These are phyloP conservation scores for Misgurnus anguillicaudatus DNA, from an alignment of 2,113 vertebrate genomes.

Conservation along the genomic window DNA sequence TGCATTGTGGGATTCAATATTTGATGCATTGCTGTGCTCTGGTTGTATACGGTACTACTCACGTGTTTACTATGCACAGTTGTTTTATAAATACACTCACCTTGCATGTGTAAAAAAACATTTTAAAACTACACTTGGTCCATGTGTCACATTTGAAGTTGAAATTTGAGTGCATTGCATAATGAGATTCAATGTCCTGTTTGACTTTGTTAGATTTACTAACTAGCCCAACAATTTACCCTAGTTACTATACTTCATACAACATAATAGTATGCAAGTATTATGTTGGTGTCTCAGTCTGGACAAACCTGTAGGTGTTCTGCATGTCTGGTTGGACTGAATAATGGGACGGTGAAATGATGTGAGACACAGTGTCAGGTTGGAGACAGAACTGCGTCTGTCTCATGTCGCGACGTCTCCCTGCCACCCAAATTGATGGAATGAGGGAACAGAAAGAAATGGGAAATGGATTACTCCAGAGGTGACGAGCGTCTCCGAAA, in stretches of 20 bases:
- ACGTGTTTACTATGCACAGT: no score
- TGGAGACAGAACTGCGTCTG: not conserved
- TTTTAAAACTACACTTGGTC: no score
- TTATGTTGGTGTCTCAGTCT: not conserved
- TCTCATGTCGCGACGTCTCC: not conserved
- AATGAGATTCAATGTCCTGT: no score
- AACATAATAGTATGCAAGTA: not conserved
- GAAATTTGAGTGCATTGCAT: no score
- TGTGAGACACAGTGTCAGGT: no score
- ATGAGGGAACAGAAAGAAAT: slow-evolving; percentile 20
- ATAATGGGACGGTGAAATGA: not conserved
- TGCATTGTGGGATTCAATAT: not conserved
- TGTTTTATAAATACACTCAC: no score
- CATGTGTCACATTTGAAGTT: no score
- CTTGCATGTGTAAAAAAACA: no score
- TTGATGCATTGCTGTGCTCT: not conserved
- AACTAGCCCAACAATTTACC: no score
- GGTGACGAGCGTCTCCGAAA: slow-evolving; percentile 32
- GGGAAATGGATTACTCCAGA: slow-evolving; percentile 52
- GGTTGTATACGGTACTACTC: not conserved
- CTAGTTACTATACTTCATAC: no score
- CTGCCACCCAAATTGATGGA: slow-evolving; percentile 41
- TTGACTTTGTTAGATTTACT: no score
- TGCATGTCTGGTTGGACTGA: not conserved
- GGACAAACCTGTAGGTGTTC: not conserved